Evolutionary conservation across 2,888 invertebrate genomes (phyloP), one percentile per base, ranked within the genome.

Genomic region (Seira sanloemensis): DNA sequence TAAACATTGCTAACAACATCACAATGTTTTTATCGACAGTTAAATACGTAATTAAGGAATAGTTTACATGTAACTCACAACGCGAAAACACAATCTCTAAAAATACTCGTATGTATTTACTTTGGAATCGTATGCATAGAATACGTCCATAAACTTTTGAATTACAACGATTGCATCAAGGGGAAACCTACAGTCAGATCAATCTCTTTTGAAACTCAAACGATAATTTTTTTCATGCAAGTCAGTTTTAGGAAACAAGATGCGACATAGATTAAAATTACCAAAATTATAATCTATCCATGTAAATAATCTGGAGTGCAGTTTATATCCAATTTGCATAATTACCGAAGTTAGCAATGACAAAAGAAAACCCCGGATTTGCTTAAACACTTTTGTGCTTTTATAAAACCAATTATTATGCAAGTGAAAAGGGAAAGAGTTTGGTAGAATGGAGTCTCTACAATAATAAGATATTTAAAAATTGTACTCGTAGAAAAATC

Each of bases 11-110:
- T 73, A 73, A 73, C 68, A 67, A 77, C 77, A 77, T 77, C 77
- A 77, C 77, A 77, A 77, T 77, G 46, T 4, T 66, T 75, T 77
- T 77, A 68, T 77, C 68, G 26, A 68, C 68, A 54, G 23, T 68
- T 76, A 26, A 23, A 67, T 26, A 65, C 19, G 18, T 71, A 71
- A 37, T 7, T 37, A 37, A 37, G 12, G 4, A 37, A 37, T 7
- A 37, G 37, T 37, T 37, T 12, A 37, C 5, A 37, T 37, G 4
- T 12, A 37, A 37, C 37, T n/a, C n/a, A n/a, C n/a, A n/a, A n/a
- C n/a, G n/a, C n/a, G n/a, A n/a, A n/a, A n/a, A n/a, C n/a, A n/a
- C n/a, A 37, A 12, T 37, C 12, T 37, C 37, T 37, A 37, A 37
- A 37, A 37, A 37, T 37, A 37, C 37, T 37, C 37, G 4, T 37